Evolutionary conservation across 1,140 invertebrate genomes (phyloP).

Genomic region (Zophobas morio): DNA sequence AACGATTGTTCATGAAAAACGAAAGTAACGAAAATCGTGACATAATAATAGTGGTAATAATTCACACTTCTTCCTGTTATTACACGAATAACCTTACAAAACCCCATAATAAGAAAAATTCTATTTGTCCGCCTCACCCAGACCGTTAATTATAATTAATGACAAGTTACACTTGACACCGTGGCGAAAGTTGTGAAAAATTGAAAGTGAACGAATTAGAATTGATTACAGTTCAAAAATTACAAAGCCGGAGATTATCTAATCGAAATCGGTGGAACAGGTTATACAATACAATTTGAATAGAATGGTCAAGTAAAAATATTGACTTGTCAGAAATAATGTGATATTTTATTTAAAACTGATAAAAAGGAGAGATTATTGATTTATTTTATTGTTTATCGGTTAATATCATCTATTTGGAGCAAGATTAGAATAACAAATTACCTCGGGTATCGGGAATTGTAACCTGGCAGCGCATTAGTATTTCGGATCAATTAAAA

Average conservation of each 20-base stretch:
- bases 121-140: slow-evolving; percentile 15
- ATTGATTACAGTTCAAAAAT: neutral
- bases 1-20: neutral
- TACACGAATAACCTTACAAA: neutral
- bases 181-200: slow-evolving; percentile 28
- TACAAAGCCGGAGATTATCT: slow-evolving; percentile 13
- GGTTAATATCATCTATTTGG: slow-evolving; percentile 36
- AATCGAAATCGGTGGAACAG: slow-evolving; percentile 23
- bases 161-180: neutral
- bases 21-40: slow-evolving; percentile 22
- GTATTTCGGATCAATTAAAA: slow-evolving; percentile 38
- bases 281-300: slow-evolving; percentile 9
- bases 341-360: slow-evolving; percentile 31
- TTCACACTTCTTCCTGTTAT: neutral
- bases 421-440: slow-evolving; percentile 39
- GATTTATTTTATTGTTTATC: slow-evolving; percentile 42
- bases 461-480: slow-evolving; percentile 30
- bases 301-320: slow-evolving; percentile 16
- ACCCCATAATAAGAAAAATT: slow-evolving; percentile 10
- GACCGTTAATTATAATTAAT: slow-evolving; percentile 32
- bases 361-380: slow-evolving; percentile 27
- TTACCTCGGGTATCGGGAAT: slow-evolving; percentile 12
- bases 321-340: slow-evolving; percentile 33
- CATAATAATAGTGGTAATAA: neutral
- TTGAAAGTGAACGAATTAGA: slow-evolving; percentile 26